A percentile compares a stretch with the other conserved stretches of the same genome.
phyloP scores from a whole-genome alignment of 2,888 invertebrate species.

The Eurytoma adleriae region DNA sequence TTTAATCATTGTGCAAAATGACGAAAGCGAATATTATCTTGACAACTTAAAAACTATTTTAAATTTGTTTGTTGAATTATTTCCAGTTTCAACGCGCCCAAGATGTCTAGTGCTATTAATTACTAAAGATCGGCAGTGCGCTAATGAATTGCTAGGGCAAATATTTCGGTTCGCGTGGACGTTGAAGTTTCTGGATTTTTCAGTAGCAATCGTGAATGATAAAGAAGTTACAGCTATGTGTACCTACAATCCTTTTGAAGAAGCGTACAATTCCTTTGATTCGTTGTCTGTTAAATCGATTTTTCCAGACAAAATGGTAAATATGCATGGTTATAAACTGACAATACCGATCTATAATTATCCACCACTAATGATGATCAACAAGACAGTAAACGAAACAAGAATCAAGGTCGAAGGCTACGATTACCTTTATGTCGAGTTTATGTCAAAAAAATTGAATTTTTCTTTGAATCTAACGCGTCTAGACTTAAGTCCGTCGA shows the following conservation, averaged over 20 bases:
- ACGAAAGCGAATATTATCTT: not conserved
- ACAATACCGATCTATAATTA: constrained; percentile 3
- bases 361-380: constrained; percentile 5
- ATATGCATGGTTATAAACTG: constrained; percentile 9
- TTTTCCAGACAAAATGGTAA: constrained; percentile 8
- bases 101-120: constrained; percentile 18
- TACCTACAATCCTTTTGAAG: constrained; percentile 15
- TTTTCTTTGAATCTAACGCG: not conserved
- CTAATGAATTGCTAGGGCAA: not conserved
- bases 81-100: constrained; percentile 8
- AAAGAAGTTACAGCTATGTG: not conserved
- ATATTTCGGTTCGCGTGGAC: not conserved
- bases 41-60: not conserved
- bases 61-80: constrained; percentile 6
- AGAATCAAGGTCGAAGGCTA: not conserved
- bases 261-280: not conserved
- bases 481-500: not conserved
- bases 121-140: not conserved
- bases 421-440: not conserved
- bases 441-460: constrained; percentile 25
- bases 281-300: not conserved
- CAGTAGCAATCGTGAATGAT: not conserved
- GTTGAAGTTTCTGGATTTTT: constrained; percentile 31
- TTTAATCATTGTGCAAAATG: constrained; percentile 6
- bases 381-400: not conserved